Conservation (phyloP, 2,113 vertebrate genomes). For the Lipophrys pholis region DNA sequence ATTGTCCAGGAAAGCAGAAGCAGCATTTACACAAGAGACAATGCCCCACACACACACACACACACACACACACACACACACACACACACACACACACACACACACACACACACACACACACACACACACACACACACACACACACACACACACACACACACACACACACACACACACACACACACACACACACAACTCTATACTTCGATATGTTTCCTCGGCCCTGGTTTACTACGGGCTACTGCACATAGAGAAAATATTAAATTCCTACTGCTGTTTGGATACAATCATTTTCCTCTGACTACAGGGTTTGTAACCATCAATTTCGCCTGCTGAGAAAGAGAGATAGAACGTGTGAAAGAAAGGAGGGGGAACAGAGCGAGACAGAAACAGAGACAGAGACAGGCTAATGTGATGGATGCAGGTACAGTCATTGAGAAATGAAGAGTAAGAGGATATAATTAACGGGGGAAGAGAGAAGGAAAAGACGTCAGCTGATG, state of each 20-base stretch:
- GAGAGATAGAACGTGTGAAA: neutral
- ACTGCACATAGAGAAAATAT: slow-evolving; percentile 69
- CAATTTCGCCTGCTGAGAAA: slow-evolving; percentile 60
- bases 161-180: slow-evolving; percentile 4
- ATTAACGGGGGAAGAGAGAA: slow-evolving; percentile 34
- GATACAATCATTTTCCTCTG: slow-evolving; percentile 71
- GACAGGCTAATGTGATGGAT: slow-evolving; percentile 39
- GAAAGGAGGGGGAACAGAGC: neutral
- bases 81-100: no score
- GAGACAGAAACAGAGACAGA: slow-evolving; percentile 1
- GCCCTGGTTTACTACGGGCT: slow-evolving; percentile 35
- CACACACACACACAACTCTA: no score
- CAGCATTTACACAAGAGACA: slow-evolving; percentile 27
- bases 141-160: no score
- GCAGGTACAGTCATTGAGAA: slow-evolving; percentile 14
- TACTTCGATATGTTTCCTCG: slow-evolving; percentile 24
- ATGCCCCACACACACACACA: neutral
- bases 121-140: no score
- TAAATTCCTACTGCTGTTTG: slow-evolving; percentile 62
- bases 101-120: no score
- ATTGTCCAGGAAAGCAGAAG: slow-evolving; percentile 34
- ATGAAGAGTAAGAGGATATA: slow-evolving; percentile 45
- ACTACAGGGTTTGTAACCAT: slow-evolving; percentile 62
- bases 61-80: no score
- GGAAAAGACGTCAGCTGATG: slow-evolving; percentile 29